Conservation (phyloP, 2,113 vertebrate species). For the Bagarius yarrelli region DNA sequence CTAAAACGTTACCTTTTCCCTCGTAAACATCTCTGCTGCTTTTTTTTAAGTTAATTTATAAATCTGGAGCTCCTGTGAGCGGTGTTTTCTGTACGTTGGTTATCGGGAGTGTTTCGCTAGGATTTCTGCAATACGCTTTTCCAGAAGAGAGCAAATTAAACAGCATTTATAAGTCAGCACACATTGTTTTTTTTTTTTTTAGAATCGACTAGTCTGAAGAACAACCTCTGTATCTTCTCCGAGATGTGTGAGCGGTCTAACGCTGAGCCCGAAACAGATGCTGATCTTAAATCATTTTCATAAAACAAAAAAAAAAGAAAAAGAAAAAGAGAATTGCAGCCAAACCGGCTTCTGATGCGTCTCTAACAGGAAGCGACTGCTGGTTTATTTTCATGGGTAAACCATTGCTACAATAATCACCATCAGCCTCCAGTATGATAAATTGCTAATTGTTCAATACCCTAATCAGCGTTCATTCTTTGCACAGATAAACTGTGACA, state of each 20-base stretch:
- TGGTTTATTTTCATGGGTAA: constrained; percentile 92
- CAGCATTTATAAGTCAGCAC: no score
- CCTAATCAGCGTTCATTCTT: constrained; percentile 98
- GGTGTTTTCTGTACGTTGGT: no score
- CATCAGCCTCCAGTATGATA: constrained; percentile 95
- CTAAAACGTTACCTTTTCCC: no score
- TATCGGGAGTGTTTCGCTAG: no score
- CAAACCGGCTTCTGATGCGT: constrained; percentile 41
- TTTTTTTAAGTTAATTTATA: no score
- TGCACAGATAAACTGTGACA: constrained; percentile 94
- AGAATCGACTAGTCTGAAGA: no score
- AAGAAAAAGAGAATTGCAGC: constrained; percentile 12
- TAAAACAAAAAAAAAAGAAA: no score
- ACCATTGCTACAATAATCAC: constrained; percentile 96
- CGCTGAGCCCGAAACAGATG: background rate
- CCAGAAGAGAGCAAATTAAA: no score
- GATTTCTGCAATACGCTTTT: no score
- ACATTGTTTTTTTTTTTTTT: no score
- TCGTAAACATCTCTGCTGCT: no score
- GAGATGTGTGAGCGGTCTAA: background rate
- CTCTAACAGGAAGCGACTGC: constrained; percentile 87
- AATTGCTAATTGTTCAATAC: constrained; percentile 99
- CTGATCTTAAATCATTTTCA: constrained; percentile 21
- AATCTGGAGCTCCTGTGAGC: no score
- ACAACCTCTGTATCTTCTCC: background rate